A percentile compares a stretch with the other conserved stretches of the same genome.
These are phyloP conservation scores for Uria lomvia DNA, from an alignment of 2,113 vertebrate species.

Conservation along the genomic window DNA sequence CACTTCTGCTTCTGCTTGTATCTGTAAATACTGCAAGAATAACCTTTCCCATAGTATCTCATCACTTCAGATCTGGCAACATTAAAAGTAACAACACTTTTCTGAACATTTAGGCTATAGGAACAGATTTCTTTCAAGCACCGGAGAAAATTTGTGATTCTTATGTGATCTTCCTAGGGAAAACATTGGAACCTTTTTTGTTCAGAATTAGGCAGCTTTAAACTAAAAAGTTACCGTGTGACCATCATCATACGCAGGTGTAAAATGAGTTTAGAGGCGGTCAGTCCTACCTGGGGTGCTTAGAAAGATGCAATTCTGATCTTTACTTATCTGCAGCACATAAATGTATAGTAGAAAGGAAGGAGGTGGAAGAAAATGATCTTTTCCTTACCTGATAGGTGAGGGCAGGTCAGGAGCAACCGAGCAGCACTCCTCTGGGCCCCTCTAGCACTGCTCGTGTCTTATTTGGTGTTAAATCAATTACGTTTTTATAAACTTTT, in stretches of 20 bases:
- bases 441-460: not conserved
- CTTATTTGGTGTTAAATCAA: not conserved
- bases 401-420: not conserved
- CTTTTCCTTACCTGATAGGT: not conserved
- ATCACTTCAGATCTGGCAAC: constrained; percentile 61
- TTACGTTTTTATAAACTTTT: not conserved
- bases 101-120: constrained; percentile 63
- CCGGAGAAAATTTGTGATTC: constrained; percentile 57
- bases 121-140: constrained; percentile 67
- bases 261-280: not conserved
- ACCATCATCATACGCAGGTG: not conserved
- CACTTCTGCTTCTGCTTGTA: constrained; percentile 67
- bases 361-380: not conserved
- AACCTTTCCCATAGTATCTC: constrained; percentile 64
- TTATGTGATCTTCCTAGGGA: constrained; percentile 52
- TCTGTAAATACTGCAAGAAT: constrained; percentile 65
- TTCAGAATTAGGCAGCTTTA: not conserved
- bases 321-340: not conserved
- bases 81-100: constrained; percentile 64
- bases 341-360: not conserved
- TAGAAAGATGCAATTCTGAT: not conserved
- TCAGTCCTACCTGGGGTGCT: not conserved
- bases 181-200: constrained; percentile 8
- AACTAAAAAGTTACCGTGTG: not conserved
- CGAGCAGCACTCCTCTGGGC: not conserved